Conservation (phyloP, 2,113 vertebrate species). For the Ornithorhynchus anatinus region DNA sequence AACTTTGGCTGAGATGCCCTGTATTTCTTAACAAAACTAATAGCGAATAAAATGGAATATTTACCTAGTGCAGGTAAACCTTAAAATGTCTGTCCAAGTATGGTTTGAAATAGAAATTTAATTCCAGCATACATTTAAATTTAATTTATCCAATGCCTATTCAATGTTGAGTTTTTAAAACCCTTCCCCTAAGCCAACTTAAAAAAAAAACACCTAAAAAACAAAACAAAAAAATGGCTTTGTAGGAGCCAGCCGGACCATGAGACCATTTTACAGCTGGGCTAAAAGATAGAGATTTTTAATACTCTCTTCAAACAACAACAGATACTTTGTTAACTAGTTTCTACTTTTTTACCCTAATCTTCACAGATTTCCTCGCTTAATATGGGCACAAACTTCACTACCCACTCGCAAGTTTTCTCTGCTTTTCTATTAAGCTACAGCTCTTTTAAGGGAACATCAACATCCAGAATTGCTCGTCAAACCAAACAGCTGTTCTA, state of each 20-base stretch:
- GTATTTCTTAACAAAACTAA: conserved; percentile 21
- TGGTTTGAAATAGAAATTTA: conserved; percentile 29
- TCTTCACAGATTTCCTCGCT: too few species aligned
- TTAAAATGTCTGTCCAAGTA: conserved; percentile 17
- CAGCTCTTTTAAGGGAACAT: neutral
- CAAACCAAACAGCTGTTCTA: neutral
- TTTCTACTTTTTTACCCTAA: too few species aligned
- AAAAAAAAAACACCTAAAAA: too few species aligned
- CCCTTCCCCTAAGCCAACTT: too few species aligned
- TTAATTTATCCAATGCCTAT: neutral
- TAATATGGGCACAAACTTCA: too few species aligned
- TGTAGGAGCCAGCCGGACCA: too few species aligned
- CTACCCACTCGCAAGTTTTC: conserved; percentile 1
- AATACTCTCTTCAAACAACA: too few species aligned
- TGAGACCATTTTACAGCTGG: too few species aligned
- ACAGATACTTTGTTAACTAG: too few species aligned
- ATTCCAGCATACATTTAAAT: conserved; percentile 20
- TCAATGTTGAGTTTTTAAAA: too few species aligned
- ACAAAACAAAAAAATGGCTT: too few species aligned
- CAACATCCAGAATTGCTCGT: neutral
- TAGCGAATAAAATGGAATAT: neutral
- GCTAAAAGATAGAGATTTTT: too few species aligned
- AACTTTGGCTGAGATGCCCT: neutral
- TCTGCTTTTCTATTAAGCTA: conserved; percentile 17
- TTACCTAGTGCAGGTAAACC: neutral